phyloP scores from a whole-genome alignment of 2,888 invertebrate genomes.

The Eristalis arbustorum region DNA sequence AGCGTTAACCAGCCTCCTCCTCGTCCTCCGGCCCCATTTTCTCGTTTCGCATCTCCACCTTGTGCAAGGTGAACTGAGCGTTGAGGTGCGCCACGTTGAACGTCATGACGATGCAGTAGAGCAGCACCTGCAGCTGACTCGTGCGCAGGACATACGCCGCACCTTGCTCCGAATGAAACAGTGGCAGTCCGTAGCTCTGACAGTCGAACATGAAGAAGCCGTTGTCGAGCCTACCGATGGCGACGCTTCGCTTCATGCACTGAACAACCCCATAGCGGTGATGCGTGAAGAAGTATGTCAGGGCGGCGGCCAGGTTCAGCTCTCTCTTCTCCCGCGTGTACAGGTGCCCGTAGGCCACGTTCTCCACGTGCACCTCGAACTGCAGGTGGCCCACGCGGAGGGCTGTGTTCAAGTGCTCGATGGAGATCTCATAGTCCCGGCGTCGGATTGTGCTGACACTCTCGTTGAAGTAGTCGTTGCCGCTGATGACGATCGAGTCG shows the following conservation, averaged over 20 bases:
- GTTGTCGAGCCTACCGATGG: conserved; percentile 81
- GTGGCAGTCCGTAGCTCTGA: conserved; percentile 83
- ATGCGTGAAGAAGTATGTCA: conserved; percentile 83
- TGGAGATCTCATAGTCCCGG: conserved; percentile 82
- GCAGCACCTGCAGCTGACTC: conserved; percentile 83
- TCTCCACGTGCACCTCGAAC: conserved; percentile 83
- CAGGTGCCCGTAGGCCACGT: conserved; percentile 83
- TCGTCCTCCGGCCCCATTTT: conserved; percentile 70
- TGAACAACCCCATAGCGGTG: conserved; percentile 82
- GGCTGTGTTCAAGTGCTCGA: conserved; percentile 82
- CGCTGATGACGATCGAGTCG: conserved; percentile 84
- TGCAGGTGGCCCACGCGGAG: conserved; percentile 83
- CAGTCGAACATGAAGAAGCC: conserved; percentile 87
- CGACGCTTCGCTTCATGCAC: conserved; percentile 81
- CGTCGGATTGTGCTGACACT: conserved; percentile 81
- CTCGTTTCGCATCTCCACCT: conserved; percentile 75
- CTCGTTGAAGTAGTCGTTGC: conserved; percentile 82
- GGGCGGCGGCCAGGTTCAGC: conserved; percentile 84
- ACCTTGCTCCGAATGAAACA: conserved; percentile 83
- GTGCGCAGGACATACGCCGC: conserved; percentile 84
- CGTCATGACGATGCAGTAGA: conserved; percentile 84
- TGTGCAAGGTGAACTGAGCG: conserved; percentile 82
- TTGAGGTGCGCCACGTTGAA: conserved; percentile 83
- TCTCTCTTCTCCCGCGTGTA: conserved; percentile 82
- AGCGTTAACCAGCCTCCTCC: conserved; percentile 66